Conservation (phyloP, 2,797 vertebrate genomes). For the Linurgus olivaceus region DNA sequence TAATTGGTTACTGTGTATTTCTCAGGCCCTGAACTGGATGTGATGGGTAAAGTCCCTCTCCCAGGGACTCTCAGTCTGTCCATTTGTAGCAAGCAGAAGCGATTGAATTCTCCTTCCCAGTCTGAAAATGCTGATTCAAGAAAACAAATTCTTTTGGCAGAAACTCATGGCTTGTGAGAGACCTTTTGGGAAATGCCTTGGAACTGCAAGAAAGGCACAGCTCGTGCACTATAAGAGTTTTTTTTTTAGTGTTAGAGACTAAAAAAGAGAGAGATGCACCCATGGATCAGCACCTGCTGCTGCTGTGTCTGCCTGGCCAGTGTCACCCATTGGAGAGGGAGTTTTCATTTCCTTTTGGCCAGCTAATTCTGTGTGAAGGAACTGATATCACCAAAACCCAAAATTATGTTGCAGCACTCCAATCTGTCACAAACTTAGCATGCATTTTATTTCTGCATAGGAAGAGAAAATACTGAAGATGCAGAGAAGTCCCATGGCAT, state of each 20-base stretch:
- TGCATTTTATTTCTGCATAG: background rate
- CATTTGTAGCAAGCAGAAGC: background rate
- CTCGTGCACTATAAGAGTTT: background rate
- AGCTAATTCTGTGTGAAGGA: background rate
- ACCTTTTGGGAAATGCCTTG: background rate
- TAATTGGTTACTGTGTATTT: background rate
- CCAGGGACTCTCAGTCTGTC: background rate
- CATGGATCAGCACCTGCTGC: background rate
- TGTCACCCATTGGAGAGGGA: accelerated
- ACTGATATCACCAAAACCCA: background rate
- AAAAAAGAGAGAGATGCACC: background rate
- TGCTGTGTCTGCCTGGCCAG: background rate
- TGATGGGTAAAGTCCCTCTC: background rate
- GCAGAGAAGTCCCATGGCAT: background rate
- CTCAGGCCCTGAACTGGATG: background rate
- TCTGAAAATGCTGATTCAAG: constrained; percentile 5
- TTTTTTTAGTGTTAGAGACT: background rate
- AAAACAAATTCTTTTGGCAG: background rate
- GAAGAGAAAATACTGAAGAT: background rate
- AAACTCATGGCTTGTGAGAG: background rate
- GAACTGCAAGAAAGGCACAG: background rate
- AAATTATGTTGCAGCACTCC: background rate
- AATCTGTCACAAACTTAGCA: background rate
- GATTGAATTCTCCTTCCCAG: background rate
- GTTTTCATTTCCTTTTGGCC: background rate